These are phyloP conservation scores for Galeopsomyia nigrocyanea DNA, from an alignment of 2,888 invertebrate species.

Conservation along the genomic window DNA sequence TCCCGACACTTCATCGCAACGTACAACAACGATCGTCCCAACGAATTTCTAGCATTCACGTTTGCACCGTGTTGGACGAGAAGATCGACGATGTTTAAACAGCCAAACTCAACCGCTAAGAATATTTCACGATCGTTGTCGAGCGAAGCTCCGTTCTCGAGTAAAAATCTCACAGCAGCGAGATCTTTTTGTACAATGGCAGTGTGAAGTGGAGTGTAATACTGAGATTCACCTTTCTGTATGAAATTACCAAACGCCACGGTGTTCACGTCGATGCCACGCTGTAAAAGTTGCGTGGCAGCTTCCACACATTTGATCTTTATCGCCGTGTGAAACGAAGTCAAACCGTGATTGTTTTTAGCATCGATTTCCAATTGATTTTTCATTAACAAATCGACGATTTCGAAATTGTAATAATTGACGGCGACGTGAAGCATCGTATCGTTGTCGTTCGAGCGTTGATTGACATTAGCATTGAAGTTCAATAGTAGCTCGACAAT, in stretches of 20 bases:
- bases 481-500: constrained; percentile 12
- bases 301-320: constrained; percentile 13
- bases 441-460: background rate
- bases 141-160: constrained; percentile 25
- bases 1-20: constrained; percentile 15
- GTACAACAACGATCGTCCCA: constrained; percentile 25
- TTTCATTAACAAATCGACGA: constrained; percentile 9
- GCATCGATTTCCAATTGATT: constrained; percentile 3
- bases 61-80: constrained; percentile 24
- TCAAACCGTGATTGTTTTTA: constrained; percentile 1
- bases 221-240: constrained; percentile 2
- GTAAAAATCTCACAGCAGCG: constrained; percentile 15
- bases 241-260: constrained; percentile 12
- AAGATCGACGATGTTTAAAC: constrained; percentile 9
- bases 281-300: constrained; percentile 15
- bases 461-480: constrained; percentile 18
- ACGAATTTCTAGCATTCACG: constrained; percentile 16
- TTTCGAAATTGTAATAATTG: constrained; percentile 18
- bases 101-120: constrained; percentile 16
- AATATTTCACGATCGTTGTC: constrained; percentile 11
- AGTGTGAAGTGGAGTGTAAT: constrained; percentile 28
- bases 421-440: constrained; percentile 24
- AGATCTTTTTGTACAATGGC: constrained; percentile 24
- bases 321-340: constrained; percentile 27
- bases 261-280: background rate